Conservation (phyloP, 2,797 vertebrate species). For the Coregonus sp. region DNA sequence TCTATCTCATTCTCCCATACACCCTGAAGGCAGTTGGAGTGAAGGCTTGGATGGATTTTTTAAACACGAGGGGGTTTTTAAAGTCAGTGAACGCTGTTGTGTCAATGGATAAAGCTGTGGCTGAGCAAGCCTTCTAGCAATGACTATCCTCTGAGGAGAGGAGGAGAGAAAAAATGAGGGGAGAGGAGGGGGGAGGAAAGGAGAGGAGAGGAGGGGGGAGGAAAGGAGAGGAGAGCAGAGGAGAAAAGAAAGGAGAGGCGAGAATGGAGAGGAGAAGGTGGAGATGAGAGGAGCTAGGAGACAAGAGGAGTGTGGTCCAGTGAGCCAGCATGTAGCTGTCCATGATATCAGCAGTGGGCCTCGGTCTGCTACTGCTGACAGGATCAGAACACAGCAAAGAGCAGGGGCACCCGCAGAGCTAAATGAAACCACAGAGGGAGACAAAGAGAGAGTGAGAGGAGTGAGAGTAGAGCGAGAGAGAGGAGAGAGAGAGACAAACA, state of each 20-base stretch:
- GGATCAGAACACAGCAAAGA: neutral
- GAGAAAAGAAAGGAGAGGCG: no score
- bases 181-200: neutral
- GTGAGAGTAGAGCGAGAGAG: neutral
- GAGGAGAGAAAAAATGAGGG: neutral
- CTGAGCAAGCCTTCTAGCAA: slow-evolving; percentile 32
- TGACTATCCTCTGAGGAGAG: neutral
- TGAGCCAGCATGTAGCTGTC: neutral
- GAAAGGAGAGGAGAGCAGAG: no score
- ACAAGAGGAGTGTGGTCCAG: neutral
- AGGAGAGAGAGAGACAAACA: no score
- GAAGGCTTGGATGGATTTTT: neutral
- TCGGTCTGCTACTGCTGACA: neutral
- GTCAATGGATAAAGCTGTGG: slow-evolving; percentile 20
- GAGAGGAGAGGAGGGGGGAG: neutral
- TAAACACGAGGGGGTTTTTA: slow-evolving; percentile 12
- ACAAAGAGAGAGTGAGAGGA: neutral
- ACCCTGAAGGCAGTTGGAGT: neutral
- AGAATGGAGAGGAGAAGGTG: neutral
- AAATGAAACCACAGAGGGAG: neutral
- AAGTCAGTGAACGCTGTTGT: slow-evolving; percentile 12
- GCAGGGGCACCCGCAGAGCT: neutral
- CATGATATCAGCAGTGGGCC: neutral
- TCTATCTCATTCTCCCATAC: neutral
- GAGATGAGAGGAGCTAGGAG: neutral